Conservation (phyloP, 1,140 invertebrate genomes). For the Euura saliciscinereae region DNA sequence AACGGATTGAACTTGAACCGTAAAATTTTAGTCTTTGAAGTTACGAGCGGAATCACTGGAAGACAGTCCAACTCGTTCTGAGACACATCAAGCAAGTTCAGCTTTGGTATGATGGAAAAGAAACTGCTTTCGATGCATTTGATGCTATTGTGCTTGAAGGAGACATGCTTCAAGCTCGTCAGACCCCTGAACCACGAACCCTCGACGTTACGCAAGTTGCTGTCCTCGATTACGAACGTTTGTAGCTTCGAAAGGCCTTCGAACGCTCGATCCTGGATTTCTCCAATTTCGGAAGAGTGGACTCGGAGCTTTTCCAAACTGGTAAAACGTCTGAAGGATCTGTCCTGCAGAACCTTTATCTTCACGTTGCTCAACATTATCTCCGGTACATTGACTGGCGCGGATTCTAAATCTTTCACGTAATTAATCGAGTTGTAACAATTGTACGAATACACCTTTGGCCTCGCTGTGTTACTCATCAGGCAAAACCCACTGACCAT, state of each 20-base stretch:
- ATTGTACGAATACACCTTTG: background rate
- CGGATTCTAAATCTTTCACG: conserved; percentile 15
- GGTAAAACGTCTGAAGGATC: conserved; percentile 14
- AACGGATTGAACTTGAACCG: background rate
- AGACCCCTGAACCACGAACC: conserved; percentile 23
- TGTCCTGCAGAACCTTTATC: conserved; percentile 10
- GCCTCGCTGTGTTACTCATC: background rate
- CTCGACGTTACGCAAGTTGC: conserved; percentile 20
- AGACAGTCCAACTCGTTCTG: conserved; percentile 18
- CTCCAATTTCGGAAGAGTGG: conserved; percentile 14
- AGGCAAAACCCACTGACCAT: background rate
- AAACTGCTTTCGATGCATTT: conserved; percentile 16
- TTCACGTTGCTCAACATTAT: conserved; percentile 20
- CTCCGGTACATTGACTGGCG: conserved; percentile 11
- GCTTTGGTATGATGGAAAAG: conserved; percentile 12
- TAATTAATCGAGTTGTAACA: conserved; percentile 11
- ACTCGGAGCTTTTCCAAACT: conserved; percentile 18
- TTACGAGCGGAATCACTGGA: conserved; percentile 12
- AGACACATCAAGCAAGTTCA: conserved; percentile 21
- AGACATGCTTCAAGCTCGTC: conserved; percentile 15
- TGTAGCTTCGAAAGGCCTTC: conserved; percentile 23
- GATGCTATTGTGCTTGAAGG: conserved; percentile 18
- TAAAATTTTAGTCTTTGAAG: background rate
- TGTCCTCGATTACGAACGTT: conserved; percentile 14
- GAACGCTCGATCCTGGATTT: conserved; percentile 23